Base-by-base conservation (phyloP, 1,140 invertebrate species). In the Copidosoma floridanum region DNA sequence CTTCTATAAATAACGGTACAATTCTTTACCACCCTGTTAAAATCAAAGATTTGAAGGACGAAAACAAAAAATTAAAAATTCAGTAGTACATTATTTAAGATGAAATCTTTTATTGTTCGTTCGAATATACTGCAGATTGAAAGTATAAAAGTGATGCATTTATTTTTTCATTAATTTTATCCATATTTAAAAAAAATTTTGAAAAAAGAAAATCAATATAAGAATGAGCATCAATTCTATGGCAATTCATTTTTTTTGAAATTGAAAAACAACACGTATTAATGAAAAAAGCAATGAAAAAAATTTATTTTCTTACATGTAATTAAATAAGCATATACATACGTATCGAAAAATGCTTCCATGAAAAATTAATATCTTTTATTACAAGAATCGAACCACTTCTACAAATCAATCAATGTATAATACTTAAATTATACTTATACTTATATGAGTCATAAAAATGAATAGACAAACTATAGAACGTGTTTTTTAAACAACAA, bases 111-210 rank as follows among this genome's bases (percentile, higher is more conserved):
- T n/a, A n/a, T n/a, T n/a, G n/a, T n/a, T n/a, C n/a, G n/a, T n/a
- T n/a, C n/a, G n/a, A n/a, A n/a, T n/a, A 26, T 29, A 54, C 32
- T 16, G 35, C 18, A 29, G 0, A 6, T 43, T 40, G 3, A 16
- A 47, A 46, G 18, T 26, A 47, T 12, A 41, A 50, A 32, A 41
- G 12, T 5, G 4, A 41, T 2, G 37, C 37, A 56, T 56, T 56
- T 56, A 56, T 50, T 57, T 50, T n/a, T 50, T 41, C 32, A 57
- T 57, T 29, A 57, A 8, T 57, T 57, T 41, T 57, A 27, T 47
- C 46, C 24, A 35, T 35, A 56, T n/a, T n/a, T n/a, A n/a, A n/a
- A n/a, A n/a, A n/a, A n/a, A n/a, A n/a, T n/a, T n/a, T n/a, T n/a
- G n/a, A 18, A 7, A 18, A 20, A 48, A 47, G 11, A 35, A 56